phyloP scores from a whole-genome alignment of 2,797 vertebrate species.

The Molossus molossus region DNA sequence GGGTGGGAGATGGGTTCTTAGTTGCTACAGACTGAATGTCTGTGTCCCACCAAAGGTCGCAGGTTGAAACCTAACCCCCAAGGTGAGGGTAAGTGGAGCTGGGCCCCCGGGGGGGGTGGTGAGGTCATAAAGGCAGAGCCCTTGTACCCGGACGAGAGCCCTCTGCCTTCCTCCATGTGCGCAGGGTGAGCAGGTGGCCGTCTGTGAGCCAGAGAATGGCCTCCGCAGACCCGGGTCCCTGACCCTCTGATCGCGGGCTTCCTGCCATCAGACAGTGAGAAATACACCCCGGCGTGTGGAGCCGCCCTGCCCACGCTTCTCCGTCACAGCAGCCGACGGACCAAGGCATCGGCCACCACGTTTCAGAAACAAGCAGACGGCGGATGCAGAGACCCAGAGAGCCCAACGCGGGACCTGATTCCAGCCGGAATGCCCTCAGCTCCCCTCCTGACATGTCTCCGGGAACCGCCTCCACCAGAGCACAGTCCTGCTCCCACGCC shows the following conservation, averaged over 20 bases:
- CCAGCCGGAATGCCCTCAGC: slow-evolving; percentile 5
- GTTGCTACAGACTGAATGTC: background rate
- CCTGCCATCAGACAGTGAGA: background rate
- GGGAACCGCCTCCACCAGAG: too few species aligned
- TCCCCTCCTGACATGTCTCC: too few species aligned
- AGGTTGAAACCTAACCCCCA: background rate
- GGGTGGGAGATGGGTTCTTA: background rate
- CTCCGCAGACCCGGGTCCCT: background rate
- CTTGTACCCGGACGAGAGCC: background rate
- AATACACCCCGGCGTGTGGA: background rate
- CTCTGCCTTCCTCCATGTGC: background rate
- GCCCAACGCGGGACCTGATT: background rate
- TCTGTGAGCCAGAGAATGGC: background rate
- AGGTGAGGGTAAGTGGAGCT: background rate
- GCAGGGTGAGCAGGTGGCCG: background rate
- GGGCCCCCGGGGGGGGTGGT: background rate
- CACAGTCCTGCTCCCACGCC: slow-evolving; percentile 30
- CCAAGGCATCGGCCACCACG: background rate
- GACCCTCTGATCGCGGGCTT: background rate
- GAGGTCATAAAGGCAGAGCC: background rate
- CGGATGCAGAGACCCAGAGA: background rate
- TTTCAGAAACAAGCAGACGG: background rate
- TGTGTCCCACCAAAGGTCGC: background rate
- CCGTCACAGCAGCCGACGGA: background rate
- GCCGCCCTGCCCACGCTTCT: too few species aligned